Percentiles rank a stretch among this genome's conserved stretches.
These are phyloP conservation scores for Oxyteleia sp. DNA, from an alignment of 2,888 invertebrate species.

Conservation along the genomic window DNA sequence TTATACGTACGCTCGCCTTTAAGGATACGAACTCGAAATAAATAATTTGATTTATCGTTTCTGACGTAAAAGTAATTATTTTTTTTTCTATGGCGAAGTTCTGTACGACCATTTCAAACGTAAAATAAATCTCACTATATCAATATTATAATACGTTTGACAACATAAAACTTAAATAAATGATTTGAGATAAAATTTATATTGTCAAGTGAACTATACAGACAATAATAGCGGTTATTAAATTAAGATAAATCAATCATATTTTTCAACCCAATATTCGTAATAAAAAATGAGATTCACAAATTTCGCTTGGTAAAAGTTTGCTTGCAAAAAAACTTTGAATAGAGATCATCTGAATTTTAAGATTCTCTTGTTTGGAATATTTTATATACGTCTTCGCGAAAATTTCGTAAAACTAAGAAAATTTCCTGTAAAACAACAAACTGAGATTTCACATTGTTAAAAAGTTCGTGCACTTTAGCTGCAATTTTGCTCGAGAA, in stretches of 20 bases:
- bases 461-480: not conserved
- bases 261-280: not conserved
- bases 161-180: not conserved
- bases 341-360: too few relatives aligned
- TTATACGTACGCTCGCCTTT: not conserved
- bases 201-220: not conserved
- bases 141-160: constrained; percentile 1
- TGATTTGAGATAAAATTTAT: not conserved
- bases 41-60: constrained; percentile 8
- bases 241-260: not conserved
- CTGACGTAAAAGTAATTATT: constrained; percentile 1
- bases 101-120: not conserved
- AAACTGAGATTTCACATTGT: not conserved
- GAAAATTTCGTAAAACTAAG: not conserved
- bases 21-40: not conserved
- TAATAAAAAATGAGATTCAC: not conserved
- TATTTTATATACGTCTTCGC: not conserved
- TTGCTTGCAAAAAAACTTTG: not conserved
- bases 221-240: not conserved
- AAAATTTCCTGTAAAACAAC: not conserved
- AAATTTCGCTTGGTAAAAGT: not conserved
- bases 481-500: not conserved
- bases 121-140: not conserved
- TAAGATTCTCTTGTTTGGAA: too few relatives aligned
- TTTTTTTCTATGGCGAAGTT: not conserved